Evolutionary conservation across 2,888 invertebrate species (phyloP).

Genomic region (Eristalis arbustorum): DNA sequence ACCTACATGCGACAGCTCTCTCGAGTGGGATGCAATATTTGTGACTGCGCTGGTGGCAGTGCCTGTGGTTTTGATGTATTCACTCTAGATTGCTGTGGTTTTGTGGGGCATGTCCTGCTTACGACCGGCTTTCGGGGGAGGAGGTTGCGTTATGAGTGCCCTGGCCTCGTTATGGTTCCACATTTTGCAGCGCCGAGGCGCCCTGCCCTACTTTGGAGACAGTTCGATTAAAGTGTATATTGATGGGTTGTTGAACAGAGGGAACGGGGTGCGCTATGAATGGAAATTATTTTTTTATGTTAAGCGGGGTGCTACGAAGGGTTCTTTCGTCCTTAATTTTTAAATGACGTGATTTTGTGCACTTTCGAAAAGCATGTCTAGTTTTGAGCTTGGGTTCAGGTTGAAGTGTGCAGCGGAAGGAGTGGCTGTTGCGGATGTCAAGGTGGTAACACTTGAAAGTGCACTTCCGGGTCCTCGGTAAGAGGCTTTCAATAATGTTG

Average conservation of each 20-base stretch:
- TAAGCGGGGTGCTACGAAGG: neutral
- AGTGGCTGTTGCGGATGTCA: neutral
- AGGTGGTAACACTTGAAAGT: neutral
- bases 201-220: neutral
- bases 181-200: neutral
- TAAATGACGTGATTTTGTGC: neutral
- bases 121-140: neutral
- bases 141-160: neutral
- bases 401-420: neutral
- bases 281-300: neutral
- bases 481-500: neutral
- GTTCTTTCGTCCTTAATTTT: neutral
- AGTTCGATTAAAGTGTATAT: neutral
- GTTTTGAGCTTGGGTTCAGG: neutral
- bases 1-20: neutral
- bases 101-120: conserved; percentile 10
- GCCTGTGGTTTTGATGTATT: neutral
- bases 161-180: conserved; percentile 10
- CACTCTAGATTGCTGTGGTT: neutral
- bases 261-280: neutral
- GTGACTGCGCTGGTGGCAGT: neutral
- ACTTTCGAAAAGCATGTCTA: neutral
- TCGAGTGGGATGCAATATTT: neutral
- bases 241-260: neutral
- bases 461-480: neutral